phyloP scores from a whole-genome alignment of 2,113 vertebrate species.

The Arvicanthis niloticus region DNA sequence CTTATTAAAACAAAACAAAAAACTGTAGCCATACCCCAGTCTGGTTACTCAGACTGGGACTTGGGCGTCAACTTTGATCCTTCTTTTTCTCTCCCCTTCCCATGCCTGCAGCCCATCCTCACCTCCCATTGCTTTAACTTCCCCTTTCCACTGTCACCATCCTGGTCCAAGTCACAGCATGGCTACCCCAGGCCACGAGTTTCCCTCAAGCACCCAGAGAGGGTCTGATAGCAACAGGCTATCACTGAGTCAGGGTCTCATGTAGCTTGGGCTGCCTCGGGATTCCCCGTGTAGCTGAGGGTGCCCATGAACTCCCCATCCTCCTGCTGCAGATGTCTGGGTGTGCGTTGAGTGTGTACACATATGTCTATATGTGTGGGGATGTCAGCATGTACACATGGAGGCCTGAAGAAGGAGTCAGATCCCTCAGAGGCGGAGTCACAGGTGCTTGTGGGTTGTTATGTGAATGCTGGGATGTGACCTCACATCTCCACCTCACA shows the following conservation, averaged over 20 bases:
- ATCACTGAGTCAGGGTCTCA: neutral
- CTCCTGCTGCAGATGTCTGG: neutral
- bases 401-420: neutral
- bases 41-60: neutral
- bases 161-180: neutral
- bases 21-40: neutral
- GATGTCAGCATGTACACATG: neutral
- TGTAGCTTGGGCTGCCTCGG: neutral
- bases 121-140: neutral
- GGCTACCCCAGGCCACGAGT: neutral
- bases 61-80: neutral
- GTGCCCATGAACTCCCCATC: neutral
- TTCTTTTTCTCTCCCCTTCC: neutral
- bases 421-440: neutral
- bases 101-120: neutral
- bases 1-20: neutral
- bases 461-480: neutral
- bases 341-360: neutral
- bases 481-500: fast-evolving
- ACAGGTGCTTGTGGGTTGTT: neutral
- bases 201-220: neutral
- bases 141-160: neutral
- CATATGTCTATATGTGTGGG: neutral
- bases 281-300: neutral
- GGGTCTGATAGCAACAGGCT: neutral